Evolutionary conservation across 2,888 invertebrate species (phyloP).

Genomic region (Chesias legatella): DNA sequence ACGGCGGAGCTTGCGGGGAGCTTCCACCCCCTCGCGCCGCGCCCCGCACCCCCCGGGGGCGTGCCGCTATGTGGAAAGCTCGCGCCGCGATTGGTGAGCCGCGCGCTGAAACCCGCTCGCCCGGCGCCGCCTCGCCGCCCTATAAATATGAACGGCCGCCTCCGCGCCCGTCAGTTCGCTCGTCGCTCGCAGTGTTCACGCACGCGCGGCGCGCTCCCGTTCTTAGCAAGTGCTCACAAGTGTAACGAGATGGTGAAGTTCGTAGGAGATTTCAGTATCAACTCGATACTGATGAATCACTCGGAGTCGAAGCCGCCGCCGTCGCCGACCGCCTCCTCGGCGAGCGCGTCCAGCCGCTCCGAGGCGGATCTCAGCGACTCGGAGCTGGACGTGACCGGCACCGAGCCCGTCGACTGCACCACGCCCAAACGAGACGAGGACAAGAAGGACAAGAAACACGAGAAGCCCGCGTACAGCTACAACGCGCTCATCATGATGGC

Average conservation of each 20-base stretch:
- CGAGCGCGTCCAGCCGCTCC: no score
- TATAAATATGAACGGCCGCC: slow-evolving; percentile 66
- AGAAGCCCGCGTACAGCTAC: slow-evolving; percentile 98
- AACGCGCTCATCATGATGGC: slow-evolving; percentile 99
- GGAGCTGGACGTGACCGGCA: slow-evolving; percentile 88
- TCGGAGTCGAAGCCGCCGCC: slow-evolving; percentile 65
- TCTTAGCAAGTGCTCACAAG: slow-evolving; percentile 38
- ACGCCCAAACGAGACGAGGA: slow-evolving; percentile 68
- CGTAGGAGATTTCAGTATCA: slow-evolving; percentile 89
- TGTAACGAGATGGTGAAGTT: slow-evolving; percentile 75
- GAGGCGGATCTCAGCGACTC: slow-evolving; percentile 81
- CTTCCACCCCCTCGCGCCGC: slow-evolving; percentile 25
- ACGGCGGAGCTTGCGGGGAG: slow-evolving; percentile 27
- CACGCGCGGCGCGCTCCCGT: slow-evolving; percentile 46
- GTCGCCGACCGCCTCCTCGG: slow-evolving; percentile 61
- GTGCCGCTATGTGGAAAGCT: slow-evolving; percentile 68
- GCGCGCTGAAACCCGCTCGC: slow-evolving; percentile 43
- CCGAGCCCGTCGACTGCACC: slow-evolving; percentile 86
- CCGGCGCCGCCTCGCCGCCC: slow-evolving; percentile 44
- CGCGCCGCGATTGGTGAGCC: slow-evolving; percentile 45
- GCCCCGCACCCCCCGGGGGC: slow-evolving; percentile 44
- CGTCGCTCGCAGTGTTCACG: slow-evolving; percentile 57
- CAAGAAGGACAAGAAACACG: slow-evolving; percentile 84
- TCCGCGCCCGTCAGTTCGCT: slow-evolving; percentile 70
- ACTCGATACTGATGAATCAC: slow-evolving; percentile 85